Evolutionary conservation across 2,888 invertebrate genomes (phyloP).

Genomic region (Amphipyra berbera): DNA sequence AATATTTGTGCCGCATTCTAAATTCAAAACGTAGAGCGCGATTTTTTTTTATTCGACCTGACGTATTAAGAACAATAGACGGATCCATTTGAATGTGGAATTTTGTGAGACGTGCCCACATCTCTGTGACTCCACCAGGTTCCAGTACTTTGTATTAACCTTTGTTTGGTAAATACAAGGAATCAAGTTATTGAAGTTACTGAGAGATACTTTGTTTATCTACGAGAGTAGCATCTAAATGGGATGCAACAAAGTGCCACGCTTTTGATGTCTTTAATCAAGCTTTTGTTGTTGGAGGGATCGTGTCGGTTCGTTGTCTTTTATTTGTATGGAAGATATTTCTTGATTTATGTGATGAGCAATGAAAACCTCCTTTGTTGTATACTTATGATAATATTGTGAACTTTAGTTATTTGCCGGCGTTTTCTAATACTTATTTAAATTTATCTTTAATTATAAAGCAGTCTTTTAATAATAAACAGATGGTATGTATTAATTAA

Average conservation of each 20-base stretch:
- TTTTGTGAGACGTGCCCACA: slow-evolving; percentile 9
- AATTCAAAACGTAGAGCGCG: slow-evolving; percentile 32
- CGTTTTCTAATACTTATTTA: slow-evolving; percentile 3
- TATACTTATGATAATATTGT: slow-evolving; percentile 24
- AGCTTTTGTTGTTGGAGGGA: slow-evolving; percentile 49
- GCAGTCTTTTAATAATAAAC: not conserved
- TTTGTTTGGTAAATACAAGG: slow-evolving; percentile 43
- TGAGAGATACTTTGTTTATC: slow-evolving; percentile 45
- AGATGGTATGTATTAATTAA: no score
- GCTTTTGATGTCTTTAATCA: slow-evolving; percentile 62
- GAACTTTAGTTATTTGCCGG: slow-evolving; percentile 21
- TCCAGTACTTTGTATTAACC: slow-evolving; percentile 28
- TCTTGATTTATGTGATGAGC: slow-evolving; percentile 45
- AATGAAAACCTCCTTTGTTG: slow-evolving; percentile 36
- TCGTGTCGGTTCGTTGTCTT: slow-evolving; percentile 47
- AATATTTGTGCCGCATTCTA: slow-evolving; percentile 40
- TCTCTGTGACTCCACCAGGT: slow-evolving; percentile 11
- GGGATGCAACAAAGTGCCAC: slow-evolving; percentile 57
- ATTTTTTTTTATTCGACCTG: slow-evolving; percentile 12
- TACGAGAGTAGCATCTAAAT: slow-evolving; percentile 45
- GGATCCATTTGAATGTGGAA: slow-evolving; percentile 9
- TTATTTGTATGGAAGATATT: slow-evolving; percentile 50
- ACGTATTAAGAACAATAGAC: slow-evolving; percentile 26
- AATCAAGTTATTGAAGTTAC: slow-evolving; percentile 46
- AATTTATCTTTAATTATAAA: slow-evolving; percentile 7